Evolutionary conservation across 2,113 vertebrate species (phyloP), one percentile per base, ranked within the genome.

Genomic region (Ophthalmolycus amberensis): DNA sequence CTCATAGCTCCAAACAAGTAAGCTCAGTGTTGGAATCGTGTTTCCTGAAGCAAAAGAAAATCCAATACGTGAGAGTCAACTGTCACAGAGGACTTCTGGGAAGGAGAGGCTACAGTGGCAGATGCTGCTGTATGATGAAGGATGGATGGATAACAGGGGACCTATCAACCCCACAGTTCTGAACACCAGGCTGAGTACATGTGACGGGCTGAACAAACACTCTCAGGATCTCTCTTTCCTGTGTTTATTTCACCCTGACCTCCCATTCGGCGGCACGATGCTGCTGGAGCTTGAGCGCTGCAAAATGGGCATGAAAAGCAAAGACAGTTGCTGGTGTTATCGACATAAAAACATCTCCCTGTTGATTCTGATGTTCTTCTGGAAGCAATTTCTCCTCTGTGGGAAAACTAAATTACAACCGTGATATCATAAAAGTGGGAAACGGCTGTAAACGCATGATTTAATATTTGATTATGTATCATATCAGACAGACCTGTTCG

Each of bases 91-190:
- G 83, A 71, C 77, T 25, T 78, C 64, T 63, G 64, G 73, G 71
- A 75, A 79, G 58, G 60, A 75, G 2, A 58, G 65, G 44, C 64
- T 71, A 54, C 74, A 2, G 82, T 50, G 42, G 80, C 85, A 75
- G 86, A 85, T 63, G 82, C 62, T 77, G 64, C 77, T 71, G 65
- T 75, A 69, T 74, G 37, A 81, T 88, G 75, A 34, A 78, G 79
- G 75, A 82, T 6, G 73, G 83, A 87, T 87, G 89, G 85, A 74
- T 89, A 88, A 87, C 87, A 79, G 85, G 85, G 84, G 90, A 90
- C 76, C 84, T 70, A 84, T 88, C 83, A 80, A 71, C 65, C 83
- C 59, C 46, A 56, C 74, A 58, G 82, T 82, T 85, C 77, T 11
- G 72, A 79, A 70, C 78, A 80, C 56, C 71, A 75, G 72, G 75